These are phyloP conservation scores for Haliclona indistincta DNA, from an alignment of 37 sponge, comb jelly and placozoan genomes.

Conservation along the genomic window DNA sequence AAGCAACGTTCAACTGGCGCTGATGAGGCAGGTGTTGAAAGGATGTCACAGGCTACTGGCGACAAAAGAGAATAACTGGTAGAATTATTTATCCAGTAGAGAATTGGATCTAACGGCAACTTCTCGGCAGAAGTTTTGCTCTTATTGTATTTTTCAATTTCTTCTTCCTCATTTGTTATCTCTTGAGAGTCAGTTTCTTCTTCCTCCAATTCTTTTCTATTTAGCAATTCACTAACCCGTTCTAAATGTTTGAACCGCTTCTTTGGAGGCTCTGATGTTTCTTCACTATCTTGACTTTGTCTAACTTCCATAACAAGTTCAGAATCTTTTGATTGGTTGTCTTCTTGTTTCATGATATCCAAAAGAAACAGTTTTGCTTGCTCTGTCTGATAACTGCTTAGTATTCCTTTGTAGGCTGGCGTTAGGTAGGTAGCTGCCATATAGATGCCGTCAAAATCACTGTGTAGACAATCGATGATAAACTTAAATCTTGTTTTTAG, in stretches of 20 bases:
- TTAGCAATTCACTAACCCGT: background rate
- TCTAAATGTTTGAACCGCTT: slow-evolving; percentile 12
- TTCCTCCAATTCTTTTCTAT: slow-evolving; percentile 7
- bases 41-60: slow-evolving; percentile 21
- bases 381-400: background rate
- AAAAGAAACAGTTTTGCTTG: background rate
- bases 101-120: slow-evolving; percentile 1
- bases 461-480: background rate
- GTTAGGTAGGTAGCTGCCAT: slow-evolving; percentile 1
- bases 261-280: slow-evolving; percentile 5
- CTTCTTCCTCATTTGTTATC: slow-evolving; percentile 8
- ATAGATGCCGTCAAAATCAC: slow-evolving; percentile 18
- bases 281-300: background rate
- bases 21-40: slow-evolving; percentile 21
- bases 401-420: slow-evolving; percentile 6
- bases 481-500: background rate
- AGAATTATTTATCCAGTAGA: slow-evolving; percentile 6
- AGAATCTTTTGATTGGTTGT: background rate
- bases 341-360: background rate
- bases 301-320: background rate
- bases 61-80: background rate
- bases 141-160: slow-evolving; percentile 1
- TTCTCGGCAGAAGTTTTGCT: background rate
- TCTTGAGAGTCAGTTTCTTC: background rate
- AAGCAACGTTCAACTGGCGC: slow-evolving; percentile 15